These are phyloP conservation scores for Campoplex capitator DNA, from an alignment of 2,888 invertebrate species.

Conservation along the genomic window DNA sequence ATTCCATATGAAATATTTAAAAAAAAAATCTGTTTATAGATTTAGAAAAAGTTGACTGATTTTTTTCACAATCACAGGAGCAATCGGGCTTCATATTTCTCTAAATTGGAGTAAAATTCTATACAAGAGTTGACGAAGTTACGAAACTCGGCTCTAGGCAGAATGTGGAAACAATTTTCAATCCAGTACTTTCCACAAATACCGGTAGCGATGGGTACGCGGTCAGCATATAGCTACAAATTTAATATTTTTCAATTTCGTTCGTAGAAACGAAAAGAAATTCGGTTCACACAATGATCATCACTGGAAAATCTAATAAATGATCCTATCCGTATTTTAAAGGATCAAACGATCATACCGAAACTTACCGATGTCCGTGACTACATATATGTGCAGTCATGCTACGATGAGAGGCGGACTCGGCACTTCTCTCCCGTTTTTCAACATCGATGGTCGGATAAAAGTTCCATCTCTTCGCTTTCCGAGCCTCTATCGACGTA, in stretches of 20 bases:
- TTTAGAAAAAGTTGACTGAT: too few relatives aligned
- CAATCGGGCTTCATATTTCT: too few relatives aligned
- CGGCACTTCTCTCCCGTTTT: conserved; percentile 38
- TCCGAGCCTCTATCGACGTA: conserved; percentile 30
- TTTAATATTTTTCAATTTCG: too few relatives aligned
- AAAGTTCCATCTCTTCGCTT: conserved; percentile 47
- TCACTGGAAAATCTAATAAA: neutral
- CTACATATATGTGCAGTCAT: neutral
- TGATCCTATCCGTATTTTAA: conserved; percentile 36
- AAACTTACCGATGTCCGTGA: neutral
- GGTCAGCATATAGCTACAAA: too few relatives aligned
- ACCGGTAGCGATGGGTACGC: too few relatives aligned
- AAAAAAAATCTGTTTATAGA: too few relatives aligned
- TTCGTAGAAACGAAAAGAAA: too few relatives aligned
- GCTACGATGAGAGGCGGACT: conserved; percentile 26
- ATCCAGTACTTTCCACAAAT: too few relatives aligned
- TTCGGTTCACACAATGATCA: neutral
- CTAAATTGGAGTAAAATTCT: too few relatives aligned
- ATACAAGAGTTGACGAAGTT: neutral
- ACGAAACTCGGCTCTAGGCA: neutral
- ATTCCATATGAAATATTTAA: neutral
- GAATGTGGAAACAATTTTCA: too few relatives aligned
- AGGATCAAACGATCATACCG: conserved; percentile 20
- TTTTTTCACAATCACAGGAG: too few relatives aligned
- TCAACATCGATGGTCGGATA: conserved; percentile 34